Evolutionary conservation across 2,113 vertebrate genomes (phyloP), one percentile per base, ranked within the genome.

Genomic region (Hippolais icterina): DNA sequence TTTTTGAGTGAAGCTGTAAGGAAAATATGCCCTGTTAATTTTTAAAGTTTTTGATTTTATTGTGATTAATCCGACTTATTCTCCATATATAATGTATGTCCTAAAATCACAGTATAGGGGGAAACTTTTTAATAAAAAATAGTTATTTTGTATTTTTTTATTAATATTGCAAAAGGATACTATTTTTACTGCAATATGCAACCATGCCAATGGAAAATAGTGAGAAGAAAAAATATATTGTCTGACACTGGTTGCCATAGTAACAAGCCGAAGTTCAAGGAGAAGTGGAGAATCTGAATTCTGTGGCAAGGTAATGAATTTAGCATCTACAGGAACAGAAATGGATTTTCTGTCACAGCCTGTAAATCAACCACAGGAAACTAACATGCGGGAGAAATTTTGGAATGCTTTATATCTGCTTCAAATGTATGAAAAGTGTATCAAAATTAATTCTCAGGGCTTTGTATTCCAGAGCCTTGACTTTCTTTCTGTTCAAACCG

Each of bases 301-400:
- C 96, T 97, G 93, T 95, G 96, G 91, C 95, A 97, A 97, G 97
- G 93, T 97, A 98, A 98, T 98, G 97, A 98, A 98, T 98, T 98
- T 98, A 98, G 96, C 97, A 98, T 97, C 97, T 97, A 98, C 96
- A 96, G 95, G 93, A 97, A 97, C 96, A 98, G 96, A 97, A 97
- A 98, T 98, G 94, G 97, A 98, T 98, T 98, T 98, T 97, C 97
- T 98, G 97, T 98, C 97, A 96, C 86, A 97, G 90, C 76, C 90
- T 97, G 89, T 98, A 98, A 98, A 98, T 98, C 94, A 95, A 65
- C 79, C 9, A 18, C 92, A 97, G 94, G 96, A 98, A 97, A 97
- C 91, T 90, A 97, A 95, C 92, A 95, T 29, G 80, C 19, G 3
- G 88, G 87, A 97, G 96, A 94, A 87, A 96, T 94, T 97, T 97